Base-by-base conservation (phyloP, 2,888 invertebrate species). In the Papilio elwesi region DNA sequence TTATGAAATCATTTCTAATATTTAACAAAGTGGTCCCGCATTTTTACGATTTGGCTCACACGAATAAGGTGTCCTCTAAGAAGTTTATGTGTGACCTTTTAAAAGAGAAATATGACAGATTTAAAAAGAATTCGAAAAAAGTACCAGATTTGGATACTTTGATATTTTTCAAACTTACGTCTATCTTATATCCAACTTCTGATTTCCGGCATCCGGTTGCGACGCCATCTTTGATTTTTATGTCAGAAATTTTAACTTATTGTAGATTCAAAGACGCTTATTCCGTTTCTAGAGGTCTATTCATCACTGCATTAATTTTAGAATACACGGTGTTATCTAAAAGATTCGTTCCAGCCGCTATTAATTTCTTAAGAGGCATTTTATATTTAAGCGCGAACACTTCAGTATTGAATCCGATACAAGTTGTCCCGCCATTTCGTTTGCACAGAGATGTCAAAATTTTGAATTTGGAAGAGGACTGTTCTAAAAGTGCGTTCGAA, bases 201-300 rank as follows among this genome's bases (percentile, higher is more conserved):
- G 99, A 99, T 90, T 98, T 97, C 85, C 94, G 96, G 55, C 99
- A 99, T 94, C 96, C 96, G 0, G 95, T 99, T 6, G 96, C 97
- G n/a, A 97, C 97, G 13, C 98, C 98, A n/a, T 93, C 94, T 79
- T 93, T 97, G 78, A 93, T 97, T 76, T 97, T 98, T 79, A 97
- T 98, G 90, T 95, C 96, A 53, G 96, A 98, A 86, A 96, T 98
- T 82, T 87, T 98, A 79, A 93, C 94, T 4, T 92, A 93, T 79
- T 95, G 96, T 69, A 95, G 94, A 78, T 95, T 97, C 26, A 95
- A 93, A 79, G 95, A 94, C 11, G 93, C 95, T 0, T 92, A 94
- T 76, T 97, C 98, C 74, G 92, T 98, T 78, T 95, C 97, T 0
- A 95, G 95, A 85, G 98, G 98, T 0, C 88, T 98, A 9, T 97